Evolutionary conservation across 2,113 vertebrate genomes (phyloP), one percentile per base, ranked within the genome.

Genomic region (Crotalus horridus): DNA sequence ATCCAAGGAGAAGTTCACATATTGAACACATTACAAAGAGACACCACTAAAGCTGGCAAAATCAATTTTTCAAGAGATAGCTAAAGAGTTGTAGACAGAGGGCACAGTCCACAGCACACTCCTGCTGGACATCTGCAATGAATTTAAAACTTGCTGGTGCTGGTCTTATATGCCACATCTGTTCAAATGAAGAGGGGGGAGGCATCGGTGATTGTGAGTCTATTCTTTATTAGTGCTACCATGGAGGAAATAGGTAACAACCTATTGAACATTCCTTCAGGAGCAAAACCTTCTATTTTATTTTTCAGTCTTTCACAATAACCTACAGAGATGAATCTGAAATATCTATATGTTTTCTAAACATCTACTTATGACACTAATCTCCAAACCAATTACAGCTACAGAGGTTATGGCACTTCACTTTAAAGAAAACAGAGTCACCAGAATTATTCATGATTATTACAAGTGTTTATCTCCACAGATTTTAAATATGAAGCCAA

Each of bases 21-120:
- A 95, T 93, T 97, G 96, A 97, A 96, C 0, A 3, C 39, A 96
- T 97, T 97, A 94, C 53, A 69, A 93, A 94, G 46, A 93, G 96
- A 64, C 58, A 93, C 95, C 58, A 89, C 93, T 51, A n/a, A 93
- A 93, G 95, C 94, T 96, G 92, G 90, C 94, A 95, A 96, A 97
- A 96, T 87, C 91, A 94, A 46, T 95, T 94, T 0, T 95, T 96
- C 91, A 95, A 95, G 94, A 95, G 90, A 95, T 93, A 96, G 89
- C 87, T 88, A 93, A 93, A 90, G 95, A 95, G 91, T 15, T 93
- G 85, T 51, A 92, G 88, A 81, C 81, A 93, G 54, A 93, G 93
- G 88, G 74, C 88, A 55, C 23, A 46, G 23, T 61, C 85, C 85
- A 87, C 56, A 59, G 24, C 51, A 20, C 85, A 51, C 4, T 11